Evolutionary conservation across 2,113 vertebrate genomes (phyloP).

Genomic region (Machaerirhynchus nigripectus): DNA sequence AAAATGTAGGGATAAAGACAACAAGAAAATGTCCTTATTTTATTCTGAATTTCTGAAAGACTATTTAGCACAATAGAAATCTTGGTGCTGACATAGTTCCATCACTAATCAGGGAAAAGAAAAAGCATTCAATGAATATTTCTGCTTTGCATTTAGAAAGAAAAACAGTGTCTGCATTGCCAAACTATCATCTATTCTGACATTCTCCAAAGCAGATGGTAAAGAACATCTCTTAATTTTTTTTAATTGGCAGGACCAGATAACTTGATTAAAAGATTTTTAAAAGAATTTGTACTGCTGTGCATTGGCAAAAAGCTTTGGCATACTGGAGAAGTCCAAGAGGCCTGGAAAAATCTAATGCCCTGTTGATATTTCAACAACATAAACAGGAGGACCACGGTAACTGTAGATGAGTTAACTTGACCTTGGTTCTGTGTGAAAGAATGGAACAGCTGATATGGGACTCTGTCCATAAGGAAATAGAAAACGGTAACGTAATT

Average conservation of each 20-base stretch:
- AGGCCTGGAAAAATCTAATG: background rate
- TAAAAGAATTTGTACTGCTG: background rate
- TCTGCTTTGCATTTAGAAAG: background rate
- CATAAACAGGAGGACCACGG: background rate
- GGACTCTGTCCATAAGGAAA: slow-evolving; percentile 4
- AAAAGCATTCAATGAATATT: background rate
- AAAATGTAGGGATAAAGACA: background rate
- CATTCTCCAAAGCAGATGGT: background rate
- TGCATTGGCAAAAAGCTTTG: background rate
- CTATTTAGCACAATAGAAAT: background rate
- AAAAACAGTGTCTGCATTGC: background rate
- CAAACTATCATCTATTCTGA: background rate
- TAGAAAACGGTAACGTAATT: slow-evolving; percentile 16
- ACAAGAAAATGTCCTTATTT: background rate
- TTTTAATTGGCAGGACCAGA: background rate
- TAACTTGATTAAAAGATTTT: background rate
- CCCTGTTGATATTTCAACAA: background rate
- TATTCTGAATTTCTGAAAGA: background rate
- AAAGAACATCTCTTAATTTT: background rate
- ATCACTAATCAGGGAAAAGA: background rate
- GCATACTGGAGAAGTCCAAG: background rate
- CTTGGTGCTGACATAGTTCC: background rate
- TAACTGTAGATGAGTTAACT: slow-evolving; percentile 11
- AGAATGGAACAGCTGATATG: slow-evolving; percentile 29
- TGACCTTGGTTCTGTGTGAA: slow-evolving; percentile 17